Evolutionary conservation across 2,888 invertebrate genomes (phyloP), one percentile per base, ranked within the genome.

Genomic region (Rhyacophila evoluta): DNA sequence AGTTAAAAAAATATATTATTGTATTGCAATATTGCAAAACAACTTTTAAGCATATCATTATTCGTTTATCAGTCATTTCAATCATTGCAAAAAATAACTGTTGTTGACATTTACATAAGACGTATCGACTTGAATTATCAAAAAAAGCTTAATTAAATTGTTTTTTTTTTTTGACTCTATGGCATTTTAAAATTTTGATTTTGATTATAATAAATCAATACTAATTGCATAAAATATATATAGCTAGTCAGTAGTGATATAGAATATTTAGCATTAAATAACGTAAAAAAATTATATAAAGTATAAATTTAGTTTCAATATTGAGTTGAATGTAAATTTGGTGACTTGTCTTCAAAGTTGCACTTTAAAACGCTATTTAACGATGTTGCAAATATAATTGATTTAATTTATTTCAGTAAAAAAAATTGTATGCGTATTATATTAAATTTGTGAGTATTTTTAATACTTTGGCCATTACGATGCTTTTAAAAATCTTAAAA

Each of bases 31-130:
- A 55, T 55, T 55, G 0, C 55, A 8, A 55, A 55, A 8, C 25
- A 12, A 25, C 15, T 55, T 55, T 55, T 19, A 55, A 25, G 6
- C 15, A 55, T 55, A 19, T 10, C 12, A 55, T 6, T 33, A 33
- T 6, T 19, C n/a, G 1, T 19, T 28, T 69, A 69, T 69, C 29
- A 29, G 12, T 33, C 12, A 69, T 12, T 27, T 69, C 27, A 69
- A 69, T 69, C 29, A 69, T 27, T n/a, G 12, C 69, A 28, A 69
- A 69, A 33, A 29, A 11, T 28, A 12, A 15, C 55, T 19, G n/a
- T 27, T 27, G 69, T 69, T 69, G 69, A 69, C 69, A 69, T 69
- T 69, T 69, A 28, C 69, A 28, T 8, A 69, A 69, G 69, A 69
- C 29, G 4, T 28, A 69, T 69, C 15, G 69, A 69, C 69, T n/a